Base-by-base conservation (phyloP, 2,888 invertebrate genomes). In the Entomobrya multifasciata region DNA sequence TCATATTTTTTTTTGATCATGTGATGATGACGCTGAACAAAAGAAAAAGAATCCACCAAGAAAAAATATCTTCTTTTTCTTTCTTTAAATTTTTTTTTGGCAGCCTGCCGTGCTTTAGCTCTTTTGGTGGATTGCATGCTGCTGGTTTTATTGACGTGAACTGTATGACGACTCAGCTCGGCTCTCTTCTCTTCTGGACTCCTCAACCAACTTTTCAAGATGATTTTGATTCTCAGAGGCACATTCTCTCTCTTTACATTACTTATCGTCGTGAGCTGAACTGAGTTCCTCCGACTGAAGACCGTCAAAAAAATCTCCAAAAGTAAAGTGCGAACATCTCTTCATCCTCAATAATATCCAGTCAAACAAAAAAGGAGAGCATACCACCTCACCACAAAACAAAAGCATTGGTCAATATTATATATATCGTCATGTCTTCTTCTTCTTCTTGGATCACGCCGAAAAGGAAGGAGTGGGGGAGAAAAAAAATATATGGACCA, bases 91-190 rank as follows among this genome's bases (percentile, higher is more conserved):
- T 11, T 36, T 22, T 30, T 30, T 13, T 55, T 36, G 78, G 49
- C 65, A 62, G 78, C 78, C 78, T 62, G 78, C 62, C 41, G 78
- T 62, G 78, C 27, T 11, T 17, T 52, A 3, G 36, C 17, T 62
- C 49, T 78, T 47, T 47, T 72, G 4, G 4, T 36, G 8, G 5
- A 36, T 36, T 30, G 65, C 41, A 25, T 60, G 25, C 27, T 60
- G 27, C 13, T 60, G n/a, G n/a, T 3, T 36, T 36, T 36, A 8
- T 25, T 4, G 52, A 72, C 47, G 77, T 36, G 77, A 57, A 74
- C 72, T 27, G 55, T 77, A 57, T 77, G 77, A 77, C 22, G 77
- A n/a, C n/a, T n/a, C n/a, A n/a, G n/a, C n/a, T n/a, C n/a, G n/a
- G n/a, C n/a, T n/a, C n/a, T n/a, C n/a, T n/a, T n/a, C n/a, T n/a